These are phyloP conservation scores for cat (Felis catus) DNA, from an alignment of 2,113 vertebrate genomes.

Conservation along the genomic window DNA sequence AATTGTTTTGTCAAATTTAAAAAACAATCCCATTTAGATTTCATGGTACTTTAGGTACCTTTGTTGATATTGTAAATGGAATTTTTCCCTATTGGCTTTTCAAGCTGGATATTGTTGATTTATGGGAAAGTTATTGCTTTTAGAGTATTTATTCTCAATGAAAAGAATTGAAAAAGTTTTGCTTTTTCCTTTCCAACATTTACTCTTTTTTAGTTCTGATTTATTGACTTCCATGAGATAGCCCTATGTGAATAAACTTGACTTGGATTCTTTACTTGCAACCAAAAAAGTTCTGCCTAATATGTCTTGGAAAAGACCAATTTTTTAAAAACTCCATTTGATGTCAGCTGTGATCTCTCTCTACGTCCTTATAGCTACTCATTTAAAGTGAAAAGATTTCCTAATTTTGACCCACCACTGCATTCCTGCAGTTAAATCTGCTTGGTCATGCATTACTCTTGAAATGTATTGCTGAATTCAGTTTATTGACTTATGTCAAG, in stretches of 20 bases:
- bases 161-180: not conserved
- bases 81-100: not conserved
- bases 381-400: not conserved
- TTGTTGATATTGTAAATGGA: not conserved
- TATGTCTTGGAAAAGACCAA: not conserved
- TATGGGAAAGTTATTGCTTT: constrained; percentile 15
- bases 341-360: not conserved
- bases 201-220: not conserved
- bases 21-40: not conserved
- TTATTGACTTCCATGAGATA: not conserved
- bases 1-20: not conserved
- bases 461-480: constrained; percentile 18
- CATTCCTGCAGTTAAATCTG: not conserved
- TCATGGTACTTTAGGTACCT: not conserved
- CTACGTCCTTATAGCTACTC: not conserved
- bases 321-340: not conserved
- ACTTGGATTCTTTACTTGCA: constrained; percentile 18
- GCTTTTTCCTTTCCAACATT: not conserved
- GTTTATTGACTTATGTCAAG: not conserved
- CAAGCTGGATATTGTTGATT: not conserved
- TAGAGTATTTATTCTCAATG: constrained; percentile 10
- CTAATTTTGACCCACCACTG: not conserved
- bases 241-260: not conserved
- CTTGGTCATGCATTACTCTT: not conserved
- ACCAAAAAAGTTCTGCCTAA: not conserved